phyloP scores from a whole-genome alignment of 2,113 vertebrate genomes.

The Psittacara wagleri region DNA sequence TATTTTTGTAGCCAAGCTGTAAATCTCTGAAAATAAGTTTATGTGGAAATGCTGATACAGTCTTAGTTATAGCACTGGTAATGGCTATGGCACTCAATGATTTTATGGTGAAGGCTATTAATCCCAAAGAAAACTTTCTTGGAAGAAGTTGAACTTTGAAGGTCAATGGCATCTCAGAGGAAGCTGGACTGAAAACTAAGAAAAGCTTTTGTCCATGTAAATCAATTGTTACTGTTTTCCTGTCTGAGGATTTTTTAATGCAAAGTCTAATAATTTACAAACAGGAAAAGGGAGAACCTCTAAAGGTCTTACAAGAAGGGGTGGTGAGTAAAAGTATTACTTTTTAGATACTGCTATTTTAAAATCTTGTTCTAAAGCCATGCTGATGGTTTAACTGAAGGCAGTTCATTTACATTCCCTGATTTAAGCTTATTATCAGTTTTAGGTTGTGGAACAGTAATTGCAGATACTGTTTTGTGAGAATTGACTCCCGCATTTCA shows the following conservation, averaged over 20 bases:
- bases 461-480: not conserved
- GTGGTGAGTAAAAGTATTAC: not conserved
- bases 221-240: constrained; percentile 2
- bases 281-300: constrained; percentile 28
- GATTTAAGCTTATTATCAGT: not conserved
- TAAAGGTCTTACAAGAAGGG: not conserved
- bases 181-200: constrained; percentile 28
- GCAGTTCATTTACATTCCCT: not conserved
- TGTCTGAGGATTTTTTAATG: not conserved
- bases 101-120: constrained; percentile 3
- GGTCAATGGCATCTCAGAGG: constrained; percentile 28
- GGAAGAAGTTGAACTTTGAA: constrained; percentile 8
- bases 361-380: not conserved
- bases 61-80: not conserved
- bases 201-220: constrained; percentile 6
- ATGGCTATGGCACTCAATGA: not conserved
- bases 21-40: constrained; percentile 25
- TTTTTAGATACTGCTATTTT: constrained; percentile 1
- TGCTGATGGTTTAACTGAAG: not conserved
- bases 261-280: constrained; percentile 10
- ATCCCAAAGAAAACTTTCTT: constrained; percentile 9
- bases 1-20: constrained; percentile 46
- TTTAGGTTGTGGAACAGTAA: not conserved
- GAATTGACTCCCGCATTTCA: not conserved
- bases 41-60: constrained; percentile 3